Conservation (phyloP, 2,888 invertebrate genomes). For the Dastarcus helophoroides region DNA sequence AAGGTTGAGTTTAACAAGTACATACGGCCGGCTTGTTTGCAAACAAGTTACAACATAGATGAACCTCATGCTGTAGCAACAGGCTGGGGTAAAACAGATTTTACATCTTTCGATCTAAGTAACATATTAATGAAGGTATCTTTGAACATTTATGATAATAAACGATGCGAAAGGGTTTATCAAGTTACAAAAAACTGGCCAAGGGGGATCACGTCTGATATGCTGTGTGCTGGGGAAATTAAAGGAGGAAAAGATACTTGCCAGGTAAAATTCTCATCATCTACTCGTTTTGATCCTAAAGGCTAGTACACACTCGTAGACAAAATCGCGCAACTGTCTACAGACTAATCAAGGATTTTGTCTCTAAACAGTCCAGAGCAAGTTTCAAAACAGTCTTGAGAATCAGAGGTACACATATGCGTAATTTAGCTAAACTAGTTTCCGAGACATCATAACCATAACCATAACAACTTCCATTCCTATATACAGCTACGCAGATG, state of each 20-base stretch:
- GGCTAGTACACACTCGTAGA: no score
- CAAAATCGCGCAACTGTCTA: no score
- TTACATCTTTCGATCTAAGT: constrained; percentile 29
- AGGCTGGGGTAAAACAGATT: constrained; percentile 51
- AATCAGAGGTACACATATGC: no score
- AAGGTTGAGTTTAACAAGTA: constrained; percentile 37
- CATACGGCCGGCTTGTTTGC: constrained; percentile 54
- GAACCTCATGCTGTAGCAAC: constrained; percentile 45
- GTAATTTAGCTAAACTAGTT: no score
- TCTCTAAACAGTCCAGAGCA: no score
- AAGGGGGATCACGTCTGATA: constrained; percentile 28
- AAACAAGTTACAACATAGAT: constrained; percentile 32
- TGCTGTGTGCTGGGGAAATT: constrained; percentile 41
- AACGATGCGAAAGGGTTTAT: constrained; percentile 27
- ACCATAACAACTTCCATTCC: no score
- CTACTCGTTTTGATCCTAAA: no score
- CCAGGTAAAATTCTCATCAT: constrained; percentile 22
- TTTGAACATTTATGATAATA: constrained; percentile 31
- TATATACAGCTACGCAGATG: no score
- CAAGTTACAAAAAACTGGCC: constrained; percentile 19
- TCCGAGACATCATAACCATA: no score
- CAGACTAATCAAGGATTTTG: no score
- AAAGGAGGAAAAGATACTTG: constrained; percentile 32
- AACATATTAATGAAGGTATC: constrained; percentile 36
- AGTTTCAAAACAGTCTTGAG: no score